Conservation (phyloP, 1,140 invertebrate species). For the Meloidogyne floridensis region DNA sequence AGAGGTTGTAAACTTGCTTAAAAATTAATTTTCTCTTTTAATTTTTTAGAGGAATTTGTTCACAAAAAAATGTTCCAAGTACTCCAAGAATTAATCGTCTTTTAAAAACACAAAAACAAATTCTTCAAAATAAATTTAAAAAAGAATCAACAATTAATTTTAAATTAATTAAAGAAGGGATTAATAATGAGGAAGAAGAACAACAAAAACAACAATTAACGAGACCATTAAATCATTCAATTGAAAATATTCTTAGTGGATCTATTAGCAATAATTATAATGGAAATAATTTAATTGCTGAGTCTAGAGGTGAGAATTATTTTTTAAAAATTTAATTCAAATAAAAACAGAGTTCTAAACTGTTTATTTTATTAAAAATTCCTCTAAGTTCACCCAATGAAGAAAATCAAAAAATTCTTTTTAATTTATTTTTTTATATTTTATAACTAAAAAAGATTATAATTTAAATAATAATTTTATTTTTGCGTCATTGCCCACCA, state of each 20-base stretch:
- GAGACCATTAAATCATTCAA: conserved; percentile 25
- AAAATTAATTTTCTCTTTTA: not conserved
- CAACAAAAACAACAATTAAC: not conserved
- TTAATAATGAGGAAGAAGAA: not conserved
- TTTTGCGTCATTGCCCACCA: not conserved
- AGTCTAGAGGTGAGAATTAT: not conserved
- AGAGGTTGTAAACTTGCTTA: conserved; percentile 22
- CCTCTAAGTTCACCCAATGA: too few species aligned
- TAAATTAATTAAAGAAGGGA: not conserved
- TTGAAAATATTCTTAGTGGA: conserved; percentile 30
- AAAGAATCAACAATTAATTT: not conserved
- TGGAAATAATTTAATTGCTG: not conserved
- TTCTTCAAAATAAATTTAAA: not conserved
- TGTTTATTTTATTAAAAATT: too few species aligned
- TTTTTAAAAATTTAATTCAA: too few species aligned
- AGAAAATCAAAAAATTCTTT: too few species aligned
- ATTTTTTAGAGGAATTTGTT: conserved; percentile 30
- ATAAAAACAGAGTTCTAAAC: too few species aligned
- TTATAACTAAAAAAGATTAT: too few species aligned
- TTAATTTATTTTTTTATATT: too few species aligned
- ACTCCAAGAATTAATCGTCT: conserved; percentile 28
- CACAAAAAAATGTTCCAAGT: conserved; percentile 26
- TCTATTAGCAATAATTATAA: not conserved
- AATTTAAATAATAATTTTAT: not conserved
- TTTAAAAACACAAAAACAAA: conserved; percentile 22